Percentiles rank a stretch among this genome's conserved stretches.
phyloP scores from a whole-genome alignment of 2,113 vertebrate genomes.

The Oncorhynchus clarkii region DNA sequence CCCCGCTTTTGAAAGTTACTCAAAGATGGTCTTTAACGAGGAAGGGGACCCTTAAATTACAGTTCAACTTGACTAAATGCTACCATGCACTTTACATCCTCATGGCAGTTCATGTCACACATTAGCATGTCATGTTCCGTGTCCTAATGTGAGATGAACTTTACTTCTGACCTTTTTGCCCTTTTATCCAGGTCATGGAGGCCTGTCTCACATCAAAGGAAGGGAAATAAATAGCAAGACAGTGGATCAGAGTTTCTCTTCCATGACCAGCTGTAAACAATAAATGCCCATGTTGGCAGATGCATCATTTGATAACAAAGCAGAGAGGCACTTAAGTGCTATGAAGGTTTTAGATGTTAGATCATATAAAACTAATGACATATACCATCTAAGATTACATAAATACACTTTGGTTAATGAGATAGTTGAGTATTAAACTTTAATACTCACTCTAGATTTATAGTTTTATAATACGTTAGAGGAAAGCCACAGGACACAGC shows the following conservation, averaged over 20 bases:
- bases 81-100: background rate
- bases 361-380: too few relatives aligned
- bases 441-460: too few relatives aligned
- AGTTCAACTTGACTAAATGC: constrained; percentile 11
- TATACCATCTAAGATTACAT: too few relatives aligned
- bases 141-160: constrained; percentile 30
- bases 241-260: constrained; percentile 41
- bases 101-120: background rate
- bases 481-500: too few relatives aligned
- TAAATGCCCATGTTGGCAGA: constrained; percentile 54
- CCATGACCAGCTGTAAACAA: constrained; percentile 56
- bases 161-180: constrained; percentile 55
- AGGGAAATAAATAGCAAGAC: constrained; percentile 42
- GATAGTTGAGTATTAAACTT: too few relatives aligned
- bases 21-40: background rate
- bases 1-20: constrained; percentile 27
- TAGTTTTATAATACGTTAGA: too few relatives aligned
- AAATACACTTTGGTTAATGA: too few relatives aligned
- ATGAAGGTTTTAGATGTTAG: too few relatives aligned
- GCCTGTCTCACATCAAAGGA: constrained; percentile 52
- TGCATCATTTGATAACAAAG: constrained; percentile 44
- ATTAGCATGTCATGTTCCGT: constrained; percentile 47
- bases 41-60: constrained; percentile 2
- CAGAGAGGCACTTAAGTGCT: too few relatives aligned
- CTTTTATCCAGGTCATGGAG: constrained; percentile 48